phyloP scores from a whole-genome alignment of 1,140 invertebrate species.

The Dolichoris vasculosae region DNA sequence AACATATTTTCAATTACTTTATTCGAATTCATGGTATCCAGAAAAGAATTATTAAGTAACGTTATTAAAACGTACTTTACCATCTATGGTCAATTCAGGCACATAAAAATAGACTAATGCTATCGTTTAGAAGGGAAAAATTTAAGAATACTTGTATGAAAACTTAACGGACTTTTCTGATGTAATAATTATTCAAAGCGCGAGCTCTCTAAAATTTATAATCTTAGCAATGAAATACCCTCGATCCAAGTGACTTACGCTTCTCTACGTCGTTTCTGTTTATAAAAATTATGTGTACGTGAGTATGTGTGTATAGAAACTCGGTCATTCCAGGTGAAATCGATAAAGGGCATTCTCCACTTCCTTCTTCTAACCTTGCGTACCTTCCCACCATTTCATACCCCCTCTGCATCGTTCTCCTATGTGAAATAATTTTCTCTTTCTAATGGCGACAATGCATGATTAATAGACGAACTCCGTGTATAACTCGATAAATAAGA shows the following conservation, averaged over 20 bases:
- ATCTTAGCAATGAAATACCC: background rate
- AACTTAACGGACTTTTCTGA: too few relatives aligned
- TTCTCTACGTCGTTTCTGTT: background rate
- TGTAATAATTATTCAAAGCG: too few relatives aligned
- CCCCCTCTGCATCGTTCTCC: background rate
- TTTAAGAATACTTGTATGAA: background rate
- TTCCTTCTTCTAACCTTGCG: constrained; percentile 53
- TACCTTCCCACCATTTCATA: constrained; percentile 49
- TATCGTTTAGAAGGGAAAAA: background rate
- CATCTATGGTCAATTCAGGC: too few relatives aligned
- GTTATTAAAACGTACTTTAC: background rate
- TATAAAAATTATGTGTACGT: background rate
- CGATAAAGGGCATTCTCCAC: constrained; percentile 50
- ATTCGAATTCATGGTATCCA: too few relatives aligned
- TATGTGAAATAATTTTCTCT: constrained; percentile 6
- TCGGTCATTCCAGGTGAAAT: constrained; percentile 52
- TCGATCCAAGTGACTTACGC: background rate
- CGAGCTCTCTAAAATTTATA: background rate
- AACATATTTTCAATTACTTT: too few relatives aligned
- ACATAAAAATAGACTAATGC: background rate
- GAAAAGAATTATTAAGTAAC: too few relatives aligned
- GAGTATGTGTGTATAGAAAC: constrained; percentile 26
- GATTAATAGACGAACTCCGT: constrained; percentile 8
- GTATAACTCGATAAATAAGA: background rate
- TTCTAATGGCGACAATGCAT: background rate